Conservation (phyloP, 2,888 invertebrate genomes). For the Hypomecis punctinalis region DNA sequence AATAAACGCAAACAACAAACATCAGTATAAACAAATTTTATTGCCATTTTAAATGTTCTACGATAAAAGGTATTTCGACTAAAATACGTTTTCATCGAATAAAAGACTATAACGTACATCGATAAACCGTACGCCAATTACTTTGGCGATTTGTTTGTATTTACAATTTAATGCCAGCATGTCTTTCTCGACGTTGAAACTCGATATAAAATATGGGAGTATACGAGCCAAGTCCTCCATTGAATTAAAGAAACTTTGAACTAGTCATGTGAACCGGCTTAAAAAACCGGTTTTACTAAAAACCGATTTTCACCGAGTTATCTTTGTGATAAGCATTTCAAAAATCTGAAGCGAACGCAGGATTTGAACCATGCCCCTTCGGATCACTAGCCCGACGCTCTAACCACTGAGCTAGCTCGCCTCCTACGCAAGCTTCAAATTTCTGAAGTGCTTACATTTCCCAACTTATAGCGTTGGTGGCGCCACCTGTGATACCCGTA, state of each 20-base stretch:
- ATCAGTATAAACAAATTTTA: slow-evolving; percentile 21
- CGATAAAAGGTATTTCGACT: slow-evolving; percentile 14
- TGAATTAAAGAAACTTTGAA: slow-evolving; percentile 3
- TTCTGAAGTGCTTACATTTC: too few relatives aligned
- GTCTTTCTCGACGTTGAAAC: slow-evolving; percentile 7
- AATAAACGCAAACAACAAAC: slow-evolving; percentile 13
- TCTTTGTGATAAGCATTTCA: too few relatives aligned
- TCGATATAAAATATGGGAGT: slow-evolving; percentile 9
- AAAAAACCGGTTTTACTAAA: too few relatives aligned
- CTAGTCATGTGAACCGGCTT: too few relatives aligned
- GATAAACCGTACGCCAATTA: slow-evolving; percentile 23
- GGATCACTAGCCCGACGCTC: too few relatives aligned
- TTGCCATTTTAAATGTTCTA: slow-evolving; percentile 16
- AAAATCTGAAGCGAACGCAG: too few relatives aligned
- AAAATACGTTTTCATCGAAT: slow-evolving; percentile 21
- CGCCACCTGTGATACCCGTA: too few relatives aligned
- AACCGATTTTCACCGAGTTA: too few relatives aligned
- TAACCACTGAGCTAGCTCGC: too few relatives aligned
- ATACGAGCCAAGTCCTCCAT: neutral
- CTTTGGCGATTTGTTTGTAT: slow-evolving; percentile 22
- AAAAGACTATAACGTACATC: slow-evolving; percentile 23
- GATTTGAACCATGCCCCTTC: too few relatives aligned
- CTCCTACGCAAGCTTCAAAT: too few relatives aligned
- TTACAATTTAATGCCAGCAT: slow-evolving; percentile 19
- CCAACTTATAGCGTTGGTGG: too few relatives aligned